Conservation (phyloP, 2,888 invertebrate species). For the Drosophila paranaensis region DNA sequence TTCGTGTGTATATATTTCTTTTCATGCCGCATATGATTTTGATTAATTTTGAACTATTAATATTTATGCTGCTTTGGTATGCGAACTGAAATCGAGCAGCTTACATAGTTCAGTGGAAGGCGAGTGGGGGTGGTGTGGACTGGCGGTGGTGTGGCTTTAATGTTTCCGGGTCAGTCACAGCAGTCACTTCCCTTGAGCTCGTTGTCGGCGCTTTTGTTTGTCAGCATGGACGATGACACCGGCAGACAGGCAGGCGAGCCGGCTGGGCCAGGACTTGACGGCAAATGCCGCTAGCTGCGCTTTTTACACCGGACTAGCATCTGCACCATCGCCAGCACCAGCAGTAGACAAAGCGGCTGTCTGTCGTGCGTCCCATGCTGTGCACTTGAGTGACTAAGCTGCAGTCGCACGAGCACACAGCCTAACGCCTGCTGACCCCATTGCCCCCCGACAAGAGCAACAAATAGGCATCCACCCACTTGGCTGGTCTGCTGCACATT, state of each 20-base stretch:
- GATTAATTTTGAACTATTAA: slow-evolving; percentile 76
- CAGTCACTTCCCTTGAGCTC: slow-evolving; percentile 79
- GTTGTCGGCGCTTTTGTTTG: slow-evolving; percentile 78
- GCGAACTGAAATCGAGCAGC: slow-evolving; percentile 30
- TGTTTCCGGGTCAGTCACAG: slow-evolving; percentile 79
- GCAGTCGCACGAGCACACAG: slow-evolving; percentile 49
- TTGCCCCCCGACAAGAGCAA: slow-evolving; percentile 21
- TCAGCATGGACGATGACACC: slow-evolving; percentile 79
- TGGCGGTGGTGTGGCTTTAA: slow-evolving; percentile 61
- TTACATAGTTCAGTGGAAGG: background rate
- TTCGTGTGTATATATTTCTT: slow-evolving; percentile 40
- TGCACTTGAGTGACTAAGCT: slow-evolving; percentile 80
- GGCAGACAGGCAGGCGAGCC: slow-evolving; percentile 34
- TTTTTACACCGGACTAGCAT: slow-evolving; percentile 58
- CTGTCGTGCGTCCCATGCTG: slow-evolving; percentile 47
- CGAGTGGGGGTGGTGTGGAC: slow-evolving; percentile 3
- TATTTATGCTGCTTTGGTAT: slow-evolving; percentile 66
- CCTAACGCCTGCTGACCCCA: slow-evolving; percentile 43
- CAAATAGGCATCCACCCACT: slow-evolving; percentile 42
- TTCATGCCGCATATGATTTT: slow-evolving; percentile 37
- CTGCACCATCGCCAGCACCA: slow-evolving; percentile 24
- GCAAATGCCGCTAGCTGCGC: slow-evolving; percentile 75
- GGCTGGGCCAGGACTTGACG: slow-evolving; percentile 38
- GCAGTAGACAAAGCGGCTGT: slow-evolving; percentile 40
- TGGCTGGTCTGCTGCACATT: slow-evolving; percentile 49